Evolutionary conservation across 2,113 vertebrate species (phyloP), one percentile per base, ranked within the genome.

Genomic region (Origma solitaria): DNA sequence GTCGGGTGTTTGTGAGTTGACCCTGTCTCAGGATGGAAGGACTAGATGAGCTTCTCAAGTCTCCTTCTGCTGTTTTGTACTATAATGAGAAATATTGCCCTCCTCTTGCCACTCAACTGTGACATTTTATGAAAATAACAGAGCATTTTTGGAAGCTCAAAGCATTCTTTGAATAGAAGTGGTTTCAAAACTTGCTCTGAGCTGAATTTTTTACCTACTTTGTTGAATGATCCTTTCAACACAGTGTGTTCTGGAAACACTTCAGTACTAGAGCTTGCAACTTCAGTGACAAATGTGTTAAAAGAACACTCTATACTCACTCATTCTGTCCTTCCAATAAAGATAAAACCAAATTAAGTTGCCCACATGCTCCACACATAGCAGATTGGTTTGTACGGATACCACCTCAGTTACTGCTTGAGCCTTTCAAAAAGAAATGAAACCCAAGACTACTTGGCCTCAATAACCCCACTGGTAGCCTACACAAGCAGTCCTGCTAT

Each of bases 151-250:
- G 56, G 86, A 90, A 93, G 60, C 71, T 90, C 77, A 92, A 92
- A 92, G 91, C 64, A 66, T 80, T 95, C 50, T 90, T 62, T 70
- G 42, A 79, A 88, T 73, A 88, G 33, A 97, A 70, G 42, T 81
- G 80, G 64, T 86, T 96, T 94, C 81, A 90, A 90, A 82, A 76
- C 30, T 37, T 86, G 37, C 38, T 90, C 31, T 47, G 81, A 86
- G 75, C 45, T 73, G 85, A 86, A 13, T 66, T 42, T 86, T 94
- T 80, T 76, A 81, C 86, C 54, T 81, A n/a, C 24, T 72, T 22
- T 30, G 35, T 68, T 71, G 80, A 92, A 51, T 44, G 50, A 88
- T 50, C 38, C 47, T 88, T 92, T 93, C 64, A 83, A 31, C 15
- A 7, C 15, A 38, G 42, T 25, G 42, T 38, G 19, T 12, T 82